Evolutionary conservation across 2,888 invertebrate genomes (phyloP).

Genomic region (Alviniconcha strummeri): DNA sequence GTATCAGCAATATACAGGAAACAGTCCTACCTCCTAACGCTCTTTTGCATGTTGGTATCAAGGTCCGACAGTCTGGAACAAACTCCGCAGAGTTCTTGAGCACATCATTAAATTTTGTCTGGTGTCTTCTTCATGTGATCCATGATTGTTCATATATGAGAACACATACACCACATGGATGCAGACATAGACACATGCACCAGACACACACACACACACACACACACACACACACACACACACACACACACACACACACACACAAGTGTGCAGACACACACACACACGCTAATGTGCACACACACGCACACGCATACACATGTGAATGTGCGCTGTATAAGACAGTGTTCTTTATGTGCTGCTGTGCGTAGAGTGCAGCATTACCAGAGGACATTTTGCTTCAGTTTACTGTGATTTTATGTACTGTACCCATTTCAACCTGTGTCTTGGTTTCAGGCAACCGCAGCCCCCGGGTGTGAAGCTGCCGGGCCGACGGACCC

Average conservation of each 20-base stretch:
- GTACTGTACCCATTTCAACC: too few species aligned
- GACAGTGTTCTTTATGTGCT: too few species aligned
- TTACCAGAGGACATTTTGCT: too few species aligned
- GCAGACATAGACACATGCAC: slow-evolving; percentile 5
- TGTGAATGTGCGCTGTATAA: too few species aligned
- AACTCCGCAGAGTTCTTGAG: too few species aligned
- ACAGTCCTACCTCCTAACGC: background rate
- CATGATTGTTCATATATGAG: too few species aligned
- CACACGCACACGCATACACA: background rate
- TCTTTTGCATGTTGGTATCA: background rate
- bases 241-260: slow-evolving; percentile 9
- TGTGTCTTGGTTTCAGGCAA: slow-evolving; percentile 40
- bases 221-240: background rate
- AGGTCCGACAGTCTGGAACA: too few species aligned
- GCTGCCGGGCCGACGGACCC: slow-evolving; percentile 52
- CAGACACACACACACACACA: slow-evolving; percentile 1
- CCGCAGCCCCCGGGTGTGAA: slow-evolving; percentile 54
- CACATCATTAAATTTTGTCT: too few species aligned
- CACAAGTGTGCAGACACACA: background rate
- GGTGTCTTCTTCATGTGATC: too few species aligned
- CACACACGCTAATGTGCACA: background rate
- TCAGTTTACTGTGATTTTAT: too few species aligned
- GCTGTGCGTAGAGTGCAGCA: too few species aligned
- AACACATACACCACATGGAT: background rate
- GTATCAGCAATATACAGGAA: background rate